These are phyloP conservation scores for Platygyra sinensis DNA, from an alignment of 64 coral and sea anemone species.

Conservation along the genomic window DNA sequence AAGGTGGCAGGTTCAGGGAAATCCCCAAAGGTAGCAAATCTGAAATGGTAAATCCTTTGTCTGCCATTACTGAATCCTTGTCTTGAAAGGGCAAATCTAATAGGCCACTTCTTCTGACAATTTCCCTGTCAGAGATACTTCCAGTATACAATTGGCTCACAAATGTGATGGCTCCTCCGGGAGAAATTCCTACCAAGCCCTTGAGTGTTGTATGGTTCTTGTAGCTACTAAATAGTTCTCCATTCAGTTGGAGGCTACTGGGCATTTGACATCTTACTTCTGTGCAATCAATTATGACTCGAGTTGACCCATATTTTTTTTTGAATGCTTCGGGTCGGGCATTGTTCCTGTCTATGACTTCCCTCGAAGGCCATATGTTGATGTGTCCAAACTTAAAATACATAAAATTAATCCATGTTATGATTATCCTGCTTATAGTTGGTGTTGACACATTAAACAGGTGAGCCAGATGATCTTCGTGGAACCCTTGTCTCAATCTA, in stretches of 20 bases:
- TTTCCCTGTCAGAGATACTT: background rate
- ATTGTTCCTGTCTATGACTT: slow-evolving; percentile 4
- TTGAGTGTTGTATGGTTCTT: slow-evolving; percentile 20
- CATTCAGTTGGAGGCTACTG: slow-evolving; percentile 20
- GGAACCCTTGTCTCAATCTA: slow-evolving; percentile 39
- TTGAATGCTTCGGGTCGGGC: slow-evolving; percentile 29
- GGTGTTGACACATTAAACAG: slow-evolving; percentile 26
- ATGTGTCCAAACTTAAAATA: slow-evolving; percentile 35
- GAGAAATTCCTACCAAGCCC: slow-evolving; percentile 32
- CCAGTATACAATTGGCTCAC: slow-evolving; percentile 19
- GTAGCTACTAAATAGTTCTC: background rate
- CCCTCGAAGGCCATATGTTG: slow-evolving; percentile 38
- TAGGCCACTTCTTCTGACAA: slow-evolving; percentile 13
- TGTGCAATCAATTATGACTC: slow-evolving; percentile 46
- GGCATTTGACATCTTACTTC: slow-evolving; percentile 46
- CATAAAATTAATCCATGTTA: slow-evolving; percentile 35
- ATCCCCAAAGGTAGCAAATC: slow-evolving; percentile 14
- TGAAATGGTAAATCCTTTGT: slow-evolving; percentile 48
- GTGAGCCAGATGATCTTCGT: slow-evolving; percentile 46
- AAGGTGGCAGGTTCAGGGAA: slow-evolving; percentile 11
- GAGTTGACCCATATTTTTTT: background rate
- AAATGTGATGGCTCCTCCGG: slow-evolving; percentile 32
- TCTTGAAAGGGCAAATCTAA: slow-evolving; percentile 32
- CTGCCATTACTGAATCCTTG: slow-evolving; percentile 40
- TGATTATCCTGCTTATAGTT: slow-evolving; percentile 27